These are phyloP conservation scores for Mionectes macconnelli DNA, from an alignment of 2,113 vertebrate genomes.

Conservation along the genomic window DNA sequence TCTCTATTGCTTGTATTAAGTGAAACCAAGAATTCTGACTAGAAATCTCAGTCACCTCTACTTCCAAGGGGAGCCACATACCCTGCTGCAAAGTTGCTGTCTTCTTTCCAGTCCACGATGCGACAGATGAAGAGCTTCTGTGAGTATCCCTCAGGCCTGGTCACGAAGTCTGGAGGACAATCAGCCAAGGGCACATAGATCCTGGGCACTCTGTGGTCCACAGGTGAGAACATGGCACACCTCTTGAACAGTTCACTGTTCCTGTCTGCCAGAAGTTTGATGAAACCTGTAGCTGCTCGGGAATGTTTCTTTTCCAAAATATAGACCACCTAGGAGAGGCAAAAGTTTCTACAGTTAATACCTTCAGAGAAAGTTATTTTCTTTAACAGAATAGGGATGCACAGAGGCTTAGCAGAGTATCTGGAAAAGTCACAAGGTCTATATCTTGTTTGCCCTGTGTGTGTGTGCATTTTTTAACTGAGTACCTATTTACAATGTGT, in stretches of 20 bases:
- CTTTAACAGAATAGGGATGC: neutral
- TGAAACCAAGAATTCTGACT: neutral
- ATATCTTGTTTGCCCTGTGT: neutral
- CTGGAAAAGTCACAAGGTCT: neutral
- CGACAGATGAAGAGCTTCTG: conserved; percentile 90
- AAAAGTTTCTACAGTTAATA: neutral
- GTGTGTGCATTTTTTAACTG: neutral
- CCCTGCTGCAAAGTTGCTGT: conserved; percentile 93
- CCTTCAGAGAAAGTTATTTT: neutral
- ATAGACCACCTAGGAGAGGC: conserved; percentile 85
- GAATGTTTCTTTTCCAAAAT: conserved; percentile 95
- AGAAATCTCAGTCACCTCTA: neutral
- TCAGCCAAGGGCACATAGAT: conserved; percentile 85
- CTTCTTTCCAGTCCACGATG: conserved; percentile 87
- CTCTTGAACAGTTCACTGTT: conserved; percentile 81
- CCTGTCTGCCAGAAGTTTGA: conserved; percentile 89
- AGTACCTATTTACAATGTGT: conserved; percentile 3
- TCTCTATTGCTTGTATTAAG: neutral
- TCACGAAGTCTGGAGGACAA: conserved; percentile 85
- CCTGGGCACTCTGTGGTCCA: conserved; percentile 93
- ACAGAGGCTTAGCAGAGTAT: neutral
- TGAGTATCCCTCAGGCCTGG: conserved; percentile 81
- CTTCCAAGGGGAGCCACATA: conserved; percentile 55
- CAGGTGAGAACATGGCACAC: conserved; percentile 89
- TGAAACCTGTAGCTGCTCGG: conserved; percentile 87